These are phyloP conservation scores for Drepanosiphum platanoidis DNA, from an alignment of 2,888 invertebrate species.

Conservation along the genomic window DNA sequence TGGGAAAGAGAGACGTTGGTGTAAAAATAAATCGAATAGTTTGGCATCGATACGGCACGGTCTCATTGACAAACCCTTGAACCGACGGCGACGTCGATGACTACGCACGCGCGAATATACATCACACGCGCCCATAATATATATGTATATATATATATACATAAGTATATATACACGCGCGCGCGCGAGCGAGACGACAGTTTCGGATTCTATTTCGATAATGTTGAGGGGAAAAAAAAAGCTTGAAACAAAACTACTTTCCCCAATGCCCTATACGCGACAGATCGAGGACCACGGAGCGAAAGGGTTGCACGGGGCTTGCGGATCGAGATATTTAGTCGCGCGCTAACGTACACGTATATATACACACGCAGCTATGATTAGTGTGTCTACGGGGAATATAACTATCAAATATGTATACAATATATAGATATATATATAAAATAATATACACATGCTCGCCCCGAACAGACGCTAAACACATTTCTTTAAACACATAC, in stretches of 20 bases:
- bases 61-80: constrained; percentile 62
- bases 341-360: background rate
- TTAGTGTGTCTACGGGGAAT: constrained; percentile 51
- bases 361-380: too few relatives aligned
- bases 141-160: too few relatives aligned
- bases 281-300: too few relatives aligned
- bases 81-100: constrained; percentile 11
- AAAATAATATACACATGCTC: background rate
- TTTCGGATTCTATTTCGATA: constrained; percentile 42
- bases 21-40: constrained; percentile 62
- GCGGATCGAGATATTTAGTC: background rate
- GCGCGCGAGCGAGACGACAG: background rate
- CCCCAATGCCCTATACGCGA: too few relatives aligned
- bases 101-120: constrained; percentile 27
- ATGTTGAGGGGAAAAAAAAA: background rate
- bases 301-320: background rate
- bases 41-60: constrained; percentile 52
- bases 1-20: constrained; percentile 8
- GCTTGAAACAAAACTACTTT: background rate
- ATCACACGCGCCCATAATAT: too few relatives aligned
- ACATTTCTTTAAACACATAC: background rate
- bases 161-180: background rate
- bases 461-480: constrained; percentile 30
- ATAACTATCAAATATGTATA: too few relatives aligned
- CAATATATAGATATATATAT: too few relatives aligned